Evolutionary conservation across 2,797 vertebrate species (phyloP), one percentile per base, ranked within the genome.

Genomic region (Sebastes matsubarae): DNA sequence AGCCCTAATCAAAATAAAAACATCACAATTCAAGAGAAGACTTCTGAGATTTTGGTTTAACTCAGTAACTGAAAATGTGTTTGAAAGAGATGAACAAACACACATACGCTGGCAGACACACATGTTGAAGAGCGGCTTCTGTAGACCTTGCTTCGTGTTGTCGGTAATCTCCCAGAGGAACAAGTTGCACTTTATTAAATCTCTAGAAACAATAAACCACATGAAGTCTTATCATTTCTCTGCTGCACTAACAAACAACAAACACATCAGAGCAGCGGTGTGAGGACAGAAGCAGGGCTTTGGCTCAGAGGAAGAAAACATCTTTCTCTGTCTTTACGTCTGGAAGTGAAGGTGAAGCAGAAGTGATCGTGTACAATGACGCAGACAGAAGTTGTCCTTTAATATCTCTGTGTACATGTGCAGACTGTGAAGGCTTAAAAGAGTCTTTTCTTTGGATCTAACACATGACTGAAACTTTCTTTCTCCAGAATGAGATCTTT

Each of bases 401-500:
- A 4, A 61, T 38, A 20, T 50, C 30, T 29, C 18, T 32, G 14
- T 52, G 46, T 63, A 32, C 5, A 66, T 54, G 25, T 32, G 29
- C 11, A 46, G 42, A 34, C 50, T 68, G 59, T 71, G 42, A 75
- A 32, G 27, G 57, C 14, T 66, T 30, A 4, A 25, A 34, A 34
- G 8, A 66, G 52, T 25, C 20, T 68, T 42, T 59, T 59, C 42
- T n/a, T 67, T 67, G 5, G 27, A 18, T 12, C 10, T 14, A n/a
- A 16, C 38, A 29, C 50, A 14, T 5, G 29, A 71, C 46, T 77
- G 34, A 65, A 81, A 18, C 22, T 77, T 54, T 81, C 29, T 69
- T 67, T 75, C 77, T 90, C 42, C 95, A 99, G 98, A 99, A 99
- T 83, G 99, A 99, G 94, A 97, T 99, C 88, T 99, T 99, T 83